Evolutionary conservation across 2,113 vertebrate species (phyloP), one percentile per base, ranked within the genome.

Genomic region (Ondatra zibethicus): DNA sequence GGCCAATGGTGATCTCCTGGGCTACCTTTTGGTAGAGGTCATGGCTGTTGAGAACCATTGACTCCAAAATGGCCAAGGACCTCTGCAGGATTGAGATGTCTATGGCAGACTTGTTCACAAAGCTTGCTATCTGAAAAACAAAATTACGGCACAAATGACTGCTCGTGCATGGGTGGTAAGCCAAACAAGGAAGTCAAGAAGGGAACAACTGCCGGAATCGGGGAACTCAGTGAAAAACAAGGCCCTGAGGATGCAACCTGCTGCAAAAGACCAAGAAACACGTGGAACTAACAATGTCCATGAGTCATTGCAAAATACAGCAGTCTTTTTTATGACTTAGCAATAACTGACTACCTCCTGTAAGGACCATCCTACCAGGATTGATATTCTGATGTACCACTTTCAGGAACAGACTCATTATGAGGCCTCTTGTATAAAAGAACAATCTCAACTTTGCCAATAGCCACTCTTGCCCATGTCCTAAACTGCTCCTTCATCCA

Each of bases 11-110:
- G 97, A 99, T 99, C 98, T 99, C 99, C 95, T 99, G 99, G 0
- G 99, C 99, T 98, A 99, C 99, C 97, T 99, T 99, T 98, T 99
- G 99, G 98, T 99, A 99, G 47, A 99, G 99, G 97, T 99, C 99
- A 10, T 99, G 99, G 96, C 99, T 99, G 86, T 99, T 99, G 95
- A 99, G 99, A 96, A 99, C 99, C 99, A 99, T 99, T 0, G 99
- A 99, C 97, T 99, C 99, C 98, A 99, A 98, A 97, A 99, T 99
- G 87, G 99, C 99, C 94, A 99, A 98, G 0, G 99, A 99, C 7
- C 99, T 98, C 98, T 99, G 99, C 96, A 99, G 98, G 93, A 99
- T 99, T 0, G 99, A 99, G 42, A 99, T 98, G 97, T 99, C 99
- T 23, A 99, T 99, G 75, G 99, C 99, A 0, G 99, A 99, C 97